Evolutionary conservation across 2,888 invertebrate genomes (phyloP).

Genomic region (Galerucella pusilla): DNA sequence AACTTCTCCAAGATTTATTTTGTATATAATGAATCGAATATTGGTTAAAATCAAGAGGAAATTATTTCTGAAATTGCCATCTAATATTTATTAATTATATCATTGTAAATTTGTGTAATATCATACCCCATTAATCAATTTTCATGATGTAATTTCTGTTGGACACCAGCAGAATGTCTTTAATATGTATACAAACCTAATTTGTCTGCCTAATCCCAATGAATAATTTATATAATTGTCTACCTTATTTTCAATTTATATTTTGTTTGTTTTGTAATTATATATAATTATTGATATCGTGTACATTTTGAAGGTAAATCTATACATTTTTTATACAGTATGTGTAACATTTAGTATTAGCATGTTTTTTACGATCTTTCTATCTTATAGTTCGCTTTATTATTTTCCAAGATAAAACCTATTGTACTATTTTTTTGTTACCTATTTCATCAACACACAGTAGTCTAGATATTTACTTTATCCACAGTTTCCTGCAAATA

Average conservation of each 20-base stretch:
- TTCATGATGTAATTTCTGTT: neutral
- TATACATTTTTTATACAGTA: neutral
- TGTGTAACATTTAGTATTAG: neutral
- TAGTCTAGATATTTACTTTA: no score
- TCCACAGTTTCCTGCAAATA: no score
- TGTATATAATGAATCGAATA: no score
- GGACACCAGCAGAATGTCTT: neutral
- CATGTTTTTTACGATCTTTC: neutral
- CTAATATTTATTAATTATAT: neutral
- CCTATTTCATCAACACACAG: neutral
- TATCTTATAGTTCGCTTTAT: slow-evolving; percentile 1
- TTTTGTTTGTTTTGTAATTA: no score
- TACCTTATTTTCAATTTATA: no score
- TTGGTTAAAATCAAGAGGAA: neutral
- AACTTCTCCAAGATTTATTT: no score
- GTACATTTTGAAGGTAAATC: slow-evolving; percentile 18
- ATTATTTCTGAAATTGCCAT: neutral
- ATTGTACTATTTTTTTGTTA: neutral
- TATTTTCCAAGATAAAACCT: neutral
- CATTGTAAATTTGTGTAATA: neutral
- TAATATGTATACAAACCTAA: neutral
- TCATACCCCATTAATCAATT: neutral
- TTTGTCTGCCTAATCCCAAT: no score
- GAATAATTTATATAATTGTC: no score
- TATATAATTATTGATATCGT: neutral